Evolutionary conservation across 92 coral and sea anemone species (phyloP), one percentile per base, ranked within the genome.

Genomic region (Siderastrea siderea): DNA sequence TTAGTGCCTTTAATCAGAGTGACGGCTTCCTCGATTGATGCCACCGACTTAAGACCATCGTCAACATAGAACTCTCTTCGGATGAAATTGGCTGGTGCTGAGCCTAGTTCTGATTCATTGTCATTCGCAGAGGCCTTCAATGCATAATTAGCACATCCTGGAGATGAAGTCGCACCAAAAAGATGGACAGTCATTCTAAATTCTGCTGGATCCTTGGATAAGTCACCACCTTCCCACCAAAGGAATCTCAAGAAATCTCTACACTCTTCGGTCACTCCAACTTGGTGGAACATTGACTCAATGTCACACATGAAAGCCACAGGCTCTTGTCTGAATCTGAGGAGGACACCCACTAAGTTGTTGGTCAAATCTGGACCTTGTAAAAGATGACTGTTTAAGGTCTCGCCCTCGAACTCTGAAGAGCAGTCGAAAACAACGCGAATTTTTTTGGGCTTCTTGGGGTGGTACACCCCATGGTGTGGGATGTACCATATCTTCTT

Each of bases 1-100:
- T 80, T 63, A 7, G 54, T 46, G 51, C 43, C 58, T 9, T 80
- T 51, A 12, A 80, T 80, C 0, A 80, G 71, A 43, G 17, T n/a
- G 2, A 81, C 55, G 11, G 85, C 76, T 9, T 81, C 85, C 46
- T 46, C 76, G 7, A 45, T 12, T 45, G 72, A 68, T 7, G 46
- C 11, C 0, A n/a, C n/a, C n/a, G n/a, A n/a, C n/a, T n/a, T n/a
- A n/a, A n/a, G n/a, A n/a, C n/a, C n/a, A n/a, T n/a, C n/a, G n/a
- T n/a, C n/a, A n/a, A n/a, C n/a, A n/a, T n/a, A n/a, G n/a, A n/a
- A n/a, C n/a, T n/a, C n/a, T n/a, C n/a, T n/a, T n/a, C n/a, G n/a
- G n/a, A n/a, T n/a, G n/a, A n/a, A n/a, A n/a, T n/a, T n/a, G n/a
- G n/a, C n/a, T n/a, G n/a, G n/a, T n/a, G n/a, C n/a, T n/a, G n/a